phyloP scores from a whole-genome alignment of 2,797 vertebrate species.

The Danio choprae region DNA sequence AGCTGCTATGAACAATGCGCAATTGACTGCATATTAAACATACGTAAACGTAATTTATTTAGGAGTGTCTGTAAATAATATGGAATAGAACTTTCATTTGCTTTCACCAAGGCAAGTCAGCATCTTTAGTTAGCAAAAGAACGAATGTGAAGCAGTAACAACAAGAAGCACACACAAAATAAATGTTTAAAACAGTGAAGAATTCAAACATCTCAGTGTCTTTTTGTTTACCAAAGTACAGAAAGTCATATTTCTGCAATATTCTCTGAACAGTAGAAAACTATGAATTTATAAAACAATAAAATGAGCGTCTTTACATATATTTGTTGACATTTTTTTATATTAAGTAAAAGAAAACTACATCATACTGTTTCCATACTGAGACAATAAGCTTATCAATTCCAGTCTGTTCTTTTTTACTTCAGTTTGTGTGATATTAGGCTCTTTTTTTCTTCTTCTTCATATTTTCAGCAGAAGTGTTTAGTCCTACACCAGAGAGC shows the following conservation, averaged over 20 bases:
- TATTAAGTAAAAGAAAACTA: conserved; percentile 49
- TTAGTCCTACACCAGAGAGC: conserved; percentile 87
- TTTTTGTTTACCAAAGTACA: background rate
- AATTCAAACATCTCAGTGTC: conserved; percentile 2
- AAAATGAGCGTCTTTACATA: conserved; percentile 63
- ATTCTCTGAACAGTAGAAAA: conserved; percentile 42
- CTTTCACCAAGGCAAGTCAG: conserved; percentile 38
- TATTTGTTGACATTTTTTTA: conserved; percentile 58
- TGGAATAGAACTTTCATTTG: conserved; percentile 16
- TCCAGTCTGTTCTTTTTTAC: conserved; percentile 32
- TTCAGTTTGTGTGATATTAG: background rate
- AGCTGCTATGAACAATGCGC: conserved; percentile 16
- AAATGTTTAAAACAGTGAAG: background rate
- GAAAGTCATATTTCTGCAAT: conserved; percentile 34
- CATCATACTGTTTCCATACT: conserved; percentile 51
- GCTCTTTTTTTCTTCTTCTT: background rate
- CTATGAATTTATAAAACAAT: conserved; percentile 44
- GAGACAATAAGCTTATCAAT: conserved; percentile 12
- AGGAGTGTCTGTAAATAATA: conserved; percentile 18
- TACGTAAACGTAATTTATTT: conserved; percentile 2
- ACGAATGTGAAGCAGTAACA: conserved; percentile 31
- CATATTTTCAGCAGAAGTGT: conserved; percentile 34
- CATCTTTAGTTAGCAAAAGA: conserved; percentile 32
- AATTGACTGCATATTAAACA: conserved; percentile 8
- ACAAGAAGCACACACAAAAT: background rate